Evolutionary conservation across 2,113 vertebrate species (phyloP).

Genomic region (Rousettus leschenaultii): DNA sequence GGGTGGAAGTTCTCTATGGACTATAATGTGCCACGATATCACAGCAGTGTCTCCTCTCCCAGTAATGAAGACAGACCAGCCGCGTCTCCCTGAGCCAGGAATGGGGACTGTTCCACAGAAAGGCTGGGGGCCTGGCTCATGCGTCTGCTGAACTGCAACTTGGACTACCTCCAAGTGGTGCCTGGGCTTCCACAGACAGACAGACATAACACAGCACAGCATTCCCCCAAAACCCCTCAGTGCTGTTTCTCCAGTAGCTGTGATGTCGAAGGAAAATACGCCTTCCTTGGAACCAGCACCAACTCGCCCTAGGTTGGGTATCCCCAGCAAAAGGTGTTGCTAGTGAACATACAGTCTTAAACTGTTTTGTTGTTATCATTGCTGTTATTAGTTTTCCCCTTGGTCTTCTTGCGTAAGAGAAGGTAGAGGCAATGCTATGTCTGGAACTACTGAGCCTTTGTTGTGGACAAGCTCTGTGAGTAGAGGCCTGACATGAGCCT

Average conservation of each 20-base stretch:
- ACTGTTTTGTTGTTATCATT: neutral
- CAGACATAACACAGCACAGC: neutral
- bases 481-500: neutral
- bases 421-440: neutral
- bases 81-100: neutral
- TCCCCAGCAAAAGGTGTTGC: neutral
- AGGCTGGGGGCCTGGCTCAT: neutral
- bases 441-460: neutral
- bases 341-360: neutral
- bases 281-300: neutral
- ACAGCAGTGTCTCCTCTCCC: neutral
- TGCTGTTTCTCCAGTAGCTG: neutral
- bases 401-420: neutral
- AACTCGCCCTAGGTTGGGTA: neutral
- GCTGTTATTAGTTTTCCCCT: neutral
- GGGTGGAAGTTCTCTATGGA: neutral
- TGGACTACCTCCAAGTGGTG: fast-evolving
- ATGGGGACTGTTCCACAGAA: neutral
- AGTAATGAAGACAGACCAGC: neutral
- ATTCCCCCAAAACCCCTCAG: neutral
- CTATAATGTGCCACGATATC: neutral
- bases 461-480: neutral
- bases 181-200: neutral
- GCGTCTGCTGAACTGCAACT: neutral
- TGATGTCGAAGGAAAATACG: neutral